These are phyloP conservation scores for Cyprinodon diabolis DNA, from an alignment of 2,797 vertebrate species.

Conservation along the genomic window DNA sequence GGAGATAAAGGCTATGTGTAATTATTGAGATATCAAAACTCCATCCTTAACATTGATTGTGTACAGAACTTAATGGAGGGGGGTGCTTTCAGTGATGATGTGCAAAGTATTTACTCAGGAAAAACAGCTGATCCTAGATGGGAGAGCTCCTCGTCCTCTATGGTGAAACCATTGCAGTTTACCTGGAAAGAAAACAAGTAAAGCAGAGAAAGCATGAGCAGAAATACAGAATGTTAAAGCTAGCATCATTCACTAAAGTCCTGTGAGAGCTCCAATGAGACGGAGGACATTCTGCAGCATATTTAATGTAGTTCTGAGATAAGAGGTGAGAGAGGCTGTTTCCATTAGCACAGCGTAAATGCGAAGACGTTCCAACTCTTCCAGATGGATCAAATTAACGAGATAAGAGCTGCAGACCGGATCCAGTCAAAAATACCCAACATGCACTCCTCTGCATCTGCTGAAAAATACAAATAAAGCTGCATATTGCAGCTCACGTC, in stretches of 20 bases:
- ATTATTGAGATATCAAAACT: background rate
- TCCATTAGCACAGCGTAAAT: slow-evolving; percentile 17
- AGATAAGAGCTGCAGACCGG: slow-evolving; percentile 23
- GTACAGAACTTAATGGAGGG: background rate
- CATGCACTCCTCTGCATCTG: slow-evolving; percentile 17
- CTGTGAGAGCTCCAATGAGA: slow-evolving; percentile 13
- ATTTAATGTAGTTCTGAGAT: slow-evolving; percentile 35
- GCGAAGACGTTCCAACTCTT: slow-evolving; percentile 16
- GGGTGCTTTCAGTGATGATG: background rate
- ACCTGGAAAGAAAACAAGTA: slow-evolving; percentile 79
- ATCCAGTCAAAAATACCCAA: background rate
- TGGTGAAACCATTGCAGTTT: slow-evolving; percentile 98
- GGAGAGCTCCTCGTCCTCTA: slow-evolving; percentile 98
- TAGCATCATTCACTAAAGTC: slow-evolving; percentile 8
- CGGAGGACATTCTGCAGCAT: slow-evolving; percentile 30
- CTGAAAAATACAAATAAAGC: background rate
- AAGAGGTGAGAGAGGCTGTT: slow-evolving; percentile 22
- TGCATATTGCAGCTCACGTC: background rate
- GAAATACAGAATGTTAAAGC: slow-evolving; percentile 17
- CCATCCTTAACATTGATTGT: background rate
- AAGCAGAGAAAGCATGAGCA: background rate
- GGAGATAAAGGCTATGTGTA: background rate
- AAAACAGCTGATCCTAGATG: slow-evolving; percentile 97
- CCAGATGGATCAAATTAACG: slow-evolving; percentile 39
- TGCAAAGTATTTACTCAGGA: slow-evolving; percentile 86